Conservation (phyloP, 2,888 invertebrate species). For the Polyommatus icarus region DNA sequence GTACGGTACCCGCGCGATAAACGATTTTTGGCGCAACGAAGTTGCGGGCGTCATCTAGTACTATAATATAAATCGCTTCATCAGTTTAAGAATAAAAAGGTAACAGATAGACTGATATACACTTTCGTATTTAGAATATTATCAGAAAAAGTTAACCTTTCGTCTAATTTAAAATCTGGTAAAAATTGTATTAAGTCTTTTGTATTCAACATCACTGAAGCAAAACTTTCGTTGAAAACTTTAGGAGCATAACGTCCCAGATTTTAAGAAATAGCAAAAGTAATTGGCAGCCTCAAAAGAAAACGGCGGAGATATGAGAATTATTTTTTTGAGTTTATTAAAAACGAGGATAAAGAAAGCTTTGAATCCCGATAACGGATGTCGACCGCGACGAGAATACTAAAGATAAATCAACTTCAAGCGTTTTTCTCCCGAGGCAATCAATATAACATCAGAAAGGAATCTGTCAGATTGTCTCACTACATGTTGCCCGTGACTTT, state of each 20-base stretch:
- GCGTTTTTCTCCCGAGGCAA: slow-evolving; percentile 5
- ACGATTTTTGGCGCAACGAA: too few species aligned
- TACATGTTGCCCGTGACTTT: background rate
- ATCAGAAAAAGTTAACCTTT: too few species aligned
- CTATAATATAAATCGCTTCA: too few species aligned
- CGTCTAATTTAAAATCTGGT: too few species aligned
- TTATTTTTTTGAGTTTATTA: slow-evolving; percentile 1
- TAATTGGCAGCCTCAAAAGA: background rate
- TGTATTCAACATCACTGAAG: background rate
- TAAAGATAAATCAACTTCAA: slow-evolving; percentile 24
- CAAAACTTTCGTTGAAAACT: background rate
- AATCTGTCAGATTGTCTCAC: slow-evolving; percentile 23
- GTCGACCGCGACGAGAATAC: slow-evolving; percentile 22
- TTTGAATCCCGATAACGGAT: slow-evolving; percentile 20
- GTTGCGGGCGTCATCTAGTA: too few species aligned
- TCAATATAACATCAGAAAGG: slow-evolving; percentile 27
- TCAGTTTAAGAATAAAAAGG: too few species aligned
- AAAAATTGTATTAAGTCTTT: background rate
- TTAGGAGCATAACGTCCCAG: background rate
- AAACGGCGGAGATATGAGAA: slow-evolving; percentile 2
- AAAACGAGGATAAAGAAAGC: slow-evolving; percentile 21
- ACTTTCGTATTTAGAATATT: too few species aligned
- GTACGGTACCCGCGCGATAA: too few species aligned
- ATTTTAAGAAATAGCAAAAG: background rate
- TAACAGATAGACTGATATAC: too few species aligned